Evolutionary conservation across 2,797 vertebrate species (phyloP).

Genomic region (Australoheros facetus): DNA sequence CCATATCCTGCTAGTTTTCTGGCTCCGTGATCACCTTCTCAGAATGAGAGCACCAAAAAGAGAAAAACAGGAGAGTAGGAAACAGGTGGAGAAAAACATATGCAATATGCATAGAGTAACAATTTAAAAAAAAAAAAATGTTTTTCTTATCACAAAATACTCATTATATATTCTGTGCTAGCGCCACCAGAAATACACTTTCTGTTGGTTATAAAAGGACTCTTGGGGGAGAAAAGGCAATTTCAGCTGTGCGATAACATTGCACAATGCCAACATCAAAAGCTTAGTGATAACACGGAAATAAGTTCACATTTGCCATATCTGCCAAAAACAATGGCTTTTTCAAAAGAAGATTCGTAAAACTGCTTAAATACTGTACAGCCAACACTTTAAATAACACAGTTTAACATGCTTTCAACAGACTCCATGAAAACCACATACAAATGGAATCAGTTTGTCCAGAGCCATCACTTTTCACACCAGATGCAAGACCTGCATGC

Average conservation of each 20-base stretch:
- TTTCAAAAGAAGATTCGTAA: not conserved
- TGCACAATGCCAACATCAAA: constrained; percentile 24
- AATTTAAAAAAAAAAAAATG: constrained; percentile 2
- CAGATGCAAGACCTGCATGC: not conserved
- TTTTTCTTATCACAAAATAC: constrained; percentile 35
- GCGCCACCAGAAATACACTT: constrained; percentile 28
- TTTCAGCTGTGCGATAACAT: constrained; percentile 30
- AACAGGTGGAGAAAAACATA: constrained; percentile 8
- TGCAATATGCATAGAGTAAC: constrained; percentile 22
- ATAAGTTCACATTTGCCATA: constrained; percentile 10
- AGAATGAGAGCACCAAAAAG: constrained; percentile 7
- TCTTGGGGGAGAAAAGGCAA: not conserved
- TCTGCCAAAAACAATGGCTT: not conserved
- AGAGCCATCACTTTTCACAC: not conserved
- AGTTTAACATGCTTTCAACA: not conserved
- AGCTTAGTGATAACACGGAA: constrained; percentile 15
- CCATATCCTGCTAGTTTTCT: constrained; percentile 58
- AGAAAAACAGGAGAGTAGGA: not conserved
- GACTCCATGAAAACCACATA: not conserved
- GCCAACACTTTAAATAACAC: constrained; percentile 1
- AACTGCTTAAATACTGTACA: not conserved
- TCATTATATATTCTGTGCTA: constrained; percentile 33
- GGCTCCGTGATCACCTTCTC: constrained; percentile 48
- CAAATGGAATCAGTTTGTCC: not conserved
- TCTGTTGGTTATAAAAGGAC: constrained; percentile 3